Percentiles rank a stretch among this genome's conserved stretches.
Conservation (phyloP, 2,888 invertebrate species). For the Ichneumoninae sp. region DNA sequence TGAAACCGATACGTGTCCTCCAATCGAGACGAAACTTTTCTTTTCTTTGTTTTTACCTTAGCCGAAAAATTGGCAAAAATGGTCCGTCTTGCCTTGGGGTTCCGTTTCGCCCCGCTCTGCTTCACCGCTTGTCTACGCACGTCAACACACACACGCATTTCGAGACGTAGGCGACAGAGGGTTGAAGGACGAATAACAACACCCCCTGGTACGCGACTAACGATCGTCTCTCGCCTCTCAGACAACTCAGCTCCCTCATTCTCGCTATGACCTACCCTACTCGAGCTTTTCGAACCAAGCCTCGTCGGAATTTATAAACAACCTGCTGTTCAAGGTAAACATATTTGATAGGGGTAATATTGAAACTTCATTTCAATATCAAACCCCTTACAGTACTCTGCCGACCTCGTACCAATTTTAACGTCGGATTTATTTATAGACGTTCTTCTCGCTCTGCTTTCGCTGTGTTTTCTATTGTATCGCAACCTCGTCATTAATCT, state of each 20-base stretch:
- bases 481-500: conserved; percentile 39
- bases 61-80: not conserved
- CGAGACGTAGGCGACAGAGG: not conserved
- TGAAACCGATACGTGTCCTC: not conserved
- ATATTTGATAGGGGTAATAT: not conserved
- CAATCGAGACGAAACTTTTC: not conserved
- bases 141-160: not conserved
- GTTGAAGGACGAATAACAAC: conserved; percentile 35
- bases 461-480: not conserved
- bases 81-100: not conserved
- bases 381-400: too few relatives aligned
- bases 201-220: not conserved
- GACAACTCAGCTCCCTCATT: conserved; percentile 29
- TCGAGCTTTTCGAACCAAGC: conserved; percentile 38
- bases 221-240: conserved; percentile 27
- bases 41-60: not conserved
- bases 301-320: conserved; percentile 4
- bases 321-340: not conserved
- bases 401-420: not conserved
- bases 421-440: not conserved
- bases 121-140: not conserved
- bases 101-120: not conserved
- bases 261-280: conserved; percentile 64
- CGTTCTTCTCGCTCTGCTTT: not conserved
- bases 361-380: not conserved